Evolutionary conservation across 2,797 vertebrate species (phyloP).

Genomic region (Eurystomus glaucurus): DNA sequence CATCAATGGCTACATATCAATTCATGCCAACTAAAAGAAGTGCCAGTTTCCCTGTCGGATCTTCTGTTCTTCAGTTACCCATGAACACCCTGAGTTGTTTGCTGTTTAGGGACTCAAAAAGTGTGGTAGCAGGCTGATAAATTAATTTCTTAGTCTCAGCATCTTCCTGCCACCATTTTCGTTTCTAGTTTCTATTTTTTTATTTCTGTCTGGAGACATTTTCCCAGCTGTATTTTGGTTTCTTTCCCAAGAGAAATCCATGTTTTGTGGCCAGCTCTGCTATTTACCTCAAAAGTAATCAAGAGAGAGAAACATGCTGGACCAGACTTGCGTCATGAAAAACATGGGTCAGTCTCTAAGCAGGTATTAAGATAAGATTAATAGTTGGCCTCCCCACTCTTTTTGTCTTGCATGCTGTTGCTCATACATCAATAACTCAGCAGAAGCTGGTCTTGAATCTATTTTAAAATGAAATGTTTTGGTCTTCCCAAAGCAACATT

Average conservation of each 20-base stretch:
- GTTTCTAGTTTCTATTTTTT: background rate
- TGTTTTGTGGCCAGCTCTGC: background rate
- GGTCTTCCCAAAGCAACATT: background rate
- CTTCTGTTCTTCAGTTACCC: background rate
- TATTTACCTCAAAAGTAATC: background rate
- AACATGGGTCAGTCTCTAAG: fast-evolving
- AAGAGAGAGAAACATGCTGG: background rate
- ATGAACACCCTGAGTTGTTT: background rate
- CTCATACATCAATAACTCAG: background rate
- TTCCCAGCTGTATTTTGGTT: background rate
- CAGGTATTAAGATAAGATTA: background rate
- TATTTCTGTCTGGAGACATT: background rate
- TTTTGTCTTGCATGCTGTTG: background rate
- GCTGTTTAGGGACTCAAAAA: background rate
- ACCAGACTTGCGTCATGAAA: background rate
- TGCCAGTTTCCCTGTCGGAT: background rate
- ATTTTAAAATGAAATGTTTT: background rate
- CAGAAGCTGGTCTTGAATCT: background rate
- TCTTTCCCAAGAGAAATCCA: background rate
- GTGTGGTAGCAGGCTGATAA: background rate
- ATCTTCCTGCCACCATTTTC: background rate
- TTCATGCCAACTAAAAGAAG: background rate
- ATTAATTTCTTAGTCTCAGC: background rate
- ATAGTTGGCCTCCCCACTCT: background rate
- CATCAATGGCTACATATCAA: background rate